Conservation (phyloP, 1,140 invertebrate genomes). For the Telenomus remus region DNA sequence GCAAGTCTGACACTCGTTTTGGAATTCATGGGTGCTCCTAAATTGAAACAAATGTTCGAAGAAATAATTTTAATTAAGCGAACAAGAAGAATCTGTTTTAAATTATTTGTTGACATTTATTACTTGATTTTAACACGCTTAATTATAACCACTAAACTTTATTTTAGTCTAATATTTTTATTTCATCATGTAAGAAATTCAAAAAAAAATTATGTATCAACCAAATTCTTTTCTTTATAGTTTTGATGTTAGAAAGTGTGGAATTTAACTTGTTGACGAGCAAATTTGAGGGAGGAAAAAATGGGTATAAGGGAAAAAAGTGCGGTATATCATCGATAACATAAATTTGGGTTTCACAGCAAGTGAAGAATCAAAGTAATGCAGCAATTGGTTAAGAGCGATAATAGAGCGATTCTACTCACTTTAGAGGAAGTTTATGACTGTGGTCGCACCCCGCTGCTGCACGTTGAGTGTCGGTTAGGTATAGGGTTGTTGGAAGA, state of each 20-base stretch:
- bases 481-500: constrained; percentile 61
- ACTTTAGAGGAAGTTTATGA: constrained; percentile 66
- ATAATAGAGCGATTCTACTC: constrained; percentile 66
- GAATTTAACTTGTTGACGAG: too few relatives aligned
- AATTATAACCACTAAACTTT: too few relatives aligned
- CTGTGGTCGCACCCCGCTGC: constrained; percentile 61
- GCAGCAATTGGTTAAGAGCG: constrained; percentile 64
- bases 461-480: constrained; percentile 57
- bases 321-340: constrained; percentile 39
- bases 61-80: constrained; percentile 16
- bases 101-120: too few relatives aligned
- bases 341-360: constrained; percentile 49
- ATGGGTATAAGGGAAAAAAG: constrained; percentile 15
- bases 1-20: constrained; percentile 47
- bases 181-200: too few relatives aligned
- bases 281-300: too few relatives aligned
- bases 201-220: too few relatives aligned
- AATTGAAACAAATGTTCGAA: constrained; percentile 38
- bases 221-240: too few relatives aligned
- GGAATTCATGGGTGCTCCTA: constrained; percentile 36
- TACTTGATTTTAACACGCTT: too few relatives aligned
- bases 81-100: neutral
- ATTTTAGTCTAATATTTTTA: too few relatives aligned
- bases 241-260: too few relatives aligned
- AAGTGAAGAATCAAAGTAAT: constrained; percentile 60